Base-by-base conservation (phyloP, 2,797 vertebrate species). In the Ctenopoma kingsleyae region DNA sequence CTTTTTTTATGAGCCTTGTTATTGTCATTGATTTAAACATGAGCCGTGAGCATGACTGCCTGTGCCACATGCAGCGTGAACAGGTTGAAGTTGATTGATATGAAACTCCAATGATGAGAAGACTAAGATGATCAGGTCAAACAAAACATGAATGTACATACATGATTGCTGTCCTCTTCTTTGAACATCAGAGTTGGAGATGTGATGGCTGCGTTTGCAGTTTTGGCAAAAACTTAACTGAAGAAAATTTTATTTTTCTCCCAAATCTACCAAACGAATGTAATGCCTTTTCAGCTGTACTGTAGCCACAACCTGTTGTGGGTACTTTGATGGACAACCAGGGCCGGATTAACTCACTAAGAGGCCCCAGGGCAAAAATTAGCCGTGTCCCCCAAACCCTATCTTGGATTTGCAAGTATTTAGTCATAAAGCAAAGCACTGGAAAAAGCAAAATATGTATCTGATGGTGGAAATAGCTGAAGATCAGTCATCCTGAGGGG, bases 21-120 rank as follows among this genome's bases (percentile, higher is more conserved):
- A 82, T 93, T 95, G 95, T 94, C 94, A 95, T 92, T 85, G 56
- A 91, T 87, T 90, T 83, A 86, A 44, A 87, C 87, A 75, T 60
- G 77, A 68, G 78, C 67, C 52, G 93, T 93, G 94, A 95, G 95
- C 94, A 87, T 89, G 75, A 88, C 19, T 20, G 25, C 75, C 17
- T 50, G 48, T 20, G 89, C 72, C 85, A 78, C 91, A 85, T 87
- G 77, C 80, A 32, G 83, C 80, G 83, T 71, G 66, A 16, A 71
- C 85, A 83, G 84, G 92, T 91, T 89, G 88, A 93, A 92, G 83
- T 84, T 84, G 87, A 87, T 87, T 86, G 94, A 95, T 73, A 35
- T 64, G 58, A 73, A 59, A 8, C 36, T 57, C 27, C 15, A 30
- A 5, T n/a, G 41, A 58, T 40, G 54, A 68, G 41, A 55, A 32